Conservation (phyloP, 2,797 vertebrate genomes). For the Pseudochirops corinnae region DNA sequence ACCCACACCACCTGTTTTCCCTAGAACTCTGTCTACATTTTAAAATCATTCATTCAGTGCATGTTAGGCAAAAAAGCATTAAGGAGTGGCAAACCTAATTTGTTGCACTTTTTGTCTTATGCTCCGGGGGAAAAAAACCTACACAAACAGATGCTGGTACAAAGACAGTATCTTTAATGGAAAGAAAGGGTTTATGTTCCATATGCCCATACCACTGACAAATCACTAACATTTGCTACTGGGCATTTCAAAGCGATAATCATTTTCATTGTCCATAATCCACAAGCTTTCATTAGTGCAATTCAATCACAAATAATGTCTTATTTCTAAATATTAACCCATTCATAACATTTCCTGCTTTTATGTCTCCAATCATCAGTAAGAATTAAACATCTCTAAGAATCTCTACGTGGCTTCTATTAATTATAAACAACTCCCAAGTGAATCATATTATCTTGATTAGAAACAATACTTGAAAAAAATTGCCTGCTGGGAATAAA, state of each 20-base stretch:
- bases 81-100: not conserved
- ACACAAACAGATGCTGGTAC: constrained; percentile 33
- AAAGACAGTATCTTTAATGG: constrained; percentile 32
- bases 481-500: constrained; percentile 30
- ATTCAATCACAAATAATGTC: constrained; percentile 48
- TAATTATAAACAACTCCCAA: constrained; percentile 24
- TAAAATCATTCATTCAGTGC: constrained; percentile 4
- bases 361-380: constrained; percentile 3
- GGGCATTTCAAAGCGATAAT: not conserved
- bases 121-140: constrained; percentile 29
- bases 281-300: not conserved
- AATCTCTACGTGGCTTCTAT: not conserved
- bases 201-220: constrained; percentile 48
- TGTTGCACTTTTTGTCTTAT: constrained; percentile 45
- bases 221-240: not conserved
- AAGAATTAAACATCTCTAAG: constrained; percentile 11
- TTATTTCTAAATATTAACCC: constrained; percentile 46
- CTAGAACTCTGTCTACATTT: constrained; percentile 24
- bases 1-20: constrained; percentile 32
- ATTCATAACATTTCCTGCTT: not conserved
- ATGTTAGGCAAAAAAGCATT: not conserved
- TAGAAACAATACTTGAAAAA: constrained; percentile 35
- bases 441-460: constrained; percentile 15
- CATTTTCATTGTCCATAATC: constrained; percentile 1
- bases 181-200: not conserved